Conservation (phyloP, 1,140 invertebrate species). For the Sminthurinus signatus region DNA sequence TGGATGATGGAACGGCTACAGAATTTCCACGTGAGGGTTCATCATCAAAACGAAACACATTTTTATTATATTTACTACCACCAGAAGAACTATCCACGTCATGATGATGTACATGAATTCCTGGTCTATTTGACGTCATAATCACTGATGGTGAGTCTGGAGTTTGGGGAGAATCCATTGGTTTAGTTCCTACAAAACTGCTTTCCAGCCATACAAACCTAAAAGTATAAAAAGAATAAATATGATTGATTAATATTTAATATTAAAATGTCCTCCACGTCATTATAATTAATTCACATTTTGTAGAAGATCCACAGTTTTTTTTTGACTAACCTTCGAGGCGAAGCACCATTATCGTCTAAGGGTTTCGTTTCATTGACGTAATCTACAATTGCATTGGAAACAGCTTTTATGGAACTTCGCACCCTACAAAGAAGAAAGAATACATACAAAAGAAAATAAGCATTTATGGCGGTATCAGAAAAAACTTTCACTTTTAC, state of each 20-base stretch:
- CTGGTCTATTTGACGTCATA: slow-evolving; percentile 13
- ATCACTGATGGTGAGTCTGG: slow-evolving; percentile 52
- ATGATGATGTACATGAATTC: not conserved
- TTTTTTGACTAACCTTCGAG: slow-evolving; percentile 52
- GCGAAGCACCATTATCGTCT: slow-evolving; percentile 52
- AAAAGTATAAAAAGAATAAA: no score
- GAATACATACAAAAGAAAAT: not conserved
- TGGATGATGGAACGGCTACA: no score
- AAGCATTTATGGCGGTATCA: not conserved
- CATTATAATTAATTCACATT: no score
- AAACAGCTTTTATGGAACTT: slow-evolving; percentile 83
- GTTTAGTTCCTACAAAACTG: slow-evolving; percentile 77
- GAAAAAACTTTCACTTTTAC: not conserved
- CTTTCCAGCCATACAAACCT: slow-evolving; percentile 87
- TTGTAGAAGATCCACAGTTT: no score
- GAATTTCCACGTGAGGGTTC: not conserved
- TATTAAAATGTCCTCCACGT: no score
- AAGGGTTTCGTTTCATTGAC: slow-evolving; percentile 49
- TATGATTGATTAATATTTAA: no score
- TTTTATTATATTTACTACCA: not conserved
- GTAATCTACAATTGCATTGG: slow-evolving; percentile 86
- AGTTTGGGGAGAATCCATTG: slow-evolving; percentile 74
- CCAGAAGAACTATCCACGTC: not conserved
- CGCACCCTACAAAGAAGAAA: slow-evolving; percentile 58
- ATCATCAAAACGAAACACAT: slow-evolving; percentile 26